phyloP scores from a whole-genome alignment of 1,140 invertebrate species.

The Lamellibrachia luymesi region DNA sequence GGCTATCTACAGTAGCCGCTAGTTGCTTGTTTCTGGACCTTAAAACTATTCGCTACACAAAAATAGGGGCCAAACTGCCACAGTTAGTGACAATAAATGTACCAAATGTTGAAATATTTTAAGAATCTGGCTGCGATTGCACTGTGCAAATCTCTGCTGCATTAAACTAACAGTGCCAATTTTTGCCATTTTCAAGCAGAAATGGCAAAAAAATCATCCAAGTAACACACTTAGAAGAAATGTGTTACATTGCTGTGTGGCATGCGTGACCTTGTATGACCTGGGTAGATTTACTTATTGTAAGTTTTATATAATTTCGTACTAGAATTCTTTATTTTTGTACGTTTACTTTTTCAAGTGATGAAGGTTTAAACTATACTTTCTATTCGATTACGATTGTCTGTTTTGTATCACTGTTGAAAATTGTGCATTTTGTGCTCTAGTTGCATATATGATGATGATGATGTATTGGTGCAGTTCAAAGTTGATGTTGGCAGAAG shows the following conservation, averaged over 20 bases:
- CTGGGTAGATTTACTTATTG: background rate
- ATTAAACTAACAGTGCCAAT: background rate
- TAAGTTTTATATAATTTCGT: slow-evolving; percentile 2
- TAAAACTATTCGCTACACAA: background rate
- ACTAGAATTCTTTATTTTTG: slow-evolving; percentile 6
- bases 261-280: background rate
- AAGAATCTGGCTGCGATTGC: background rate
- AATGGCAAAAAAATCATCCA: background rate
- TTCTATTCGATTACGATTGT: background rate
- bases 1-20: background rate
- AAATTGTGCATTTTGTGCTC: background rate
- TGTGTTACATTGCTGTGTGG: background rate
- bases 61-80: background rate
- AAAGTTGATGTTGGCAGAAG: background rate
- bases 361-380: background rate
- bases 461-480: background rate
- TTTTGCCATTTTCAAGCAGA: background rate
- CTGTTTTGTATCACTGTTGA: slow-evolving; percentile 5
- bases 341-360: slow-evolving; percentile 1
- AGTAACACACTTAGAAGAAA: background rate
- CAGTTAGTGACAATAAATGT: background rate
- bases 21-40: background rate
- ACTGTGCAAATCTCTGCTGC: background rate
- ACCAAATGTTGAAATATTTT: background rate
- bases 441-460: background rate